Conservation (phyloP, 2,888 invertebrate species). For the Germaria angustata region DNA sequence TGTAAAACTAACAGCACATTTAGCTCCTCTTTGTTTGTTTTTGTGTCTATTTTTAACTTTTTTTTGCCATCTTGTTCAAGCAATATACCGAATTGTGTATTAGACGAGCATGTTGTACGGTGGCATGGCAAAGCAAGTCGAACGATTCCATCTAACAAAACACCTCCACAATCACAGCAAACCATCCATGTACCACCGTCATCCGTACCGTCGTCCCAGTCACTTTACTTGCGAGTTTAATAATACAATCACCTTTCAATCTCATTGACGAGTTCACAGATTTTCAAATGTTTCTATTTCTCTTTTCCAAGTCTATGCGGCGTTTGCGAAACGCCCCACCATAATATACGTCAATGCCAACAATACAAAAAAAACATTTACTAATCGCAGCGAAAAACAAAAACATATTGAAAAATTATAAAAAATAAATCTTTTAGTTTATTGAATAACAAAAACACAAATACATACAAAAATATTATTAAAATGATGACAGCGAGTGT, state of each 20-base stretch:
- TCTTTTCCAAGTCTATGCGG: slow-evolving; percentile 7
- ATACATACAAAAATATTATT: slow-evolving; percentile 1
- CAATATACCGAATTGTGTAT: slow-evolving; percentile 33
- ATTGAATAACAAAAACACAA: slow-evolving; percentile 1
- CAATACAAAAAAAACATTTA: no score
- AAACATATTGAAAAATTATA: slow-evolving; percentile 48
- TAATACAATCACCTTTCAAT: slow-evolving; percentile 57
- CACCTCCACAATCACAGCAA: slow-evolving; percentile 44
- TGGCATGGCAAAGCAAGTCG: background rate
- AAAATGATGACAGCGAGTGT: slow-evolving; percentile 56
- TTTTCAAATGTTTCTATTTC: slow-evolving; percentile 11
- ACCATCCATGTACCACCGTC: slow-evolving; percentile 10
- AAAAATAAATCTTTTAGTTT: slow-evolving; percentile 35
- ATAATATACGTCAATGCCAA: slow-evolving; percentile 69
- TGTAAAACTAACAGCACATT: slow-evolving; percentile 39
- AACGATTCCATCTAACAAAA: slow-evolving; percentile 41
- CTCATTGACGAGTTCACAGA: slow-evolving; percentile 59
- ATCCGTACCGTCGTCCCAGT: slow-evolving; percentile 2
- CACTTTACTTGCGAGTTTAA: slow-evolving; percentile 11
- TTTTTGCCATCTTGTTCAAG: slow-evolving; percentile 26
- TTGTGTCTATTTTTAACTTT: no score
- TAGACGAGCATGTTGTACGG: slow-evolving; percentile 11
- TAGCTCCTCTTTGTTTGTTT: slow-evolving; percentile 23
- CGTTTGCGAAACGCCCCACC: slow-evolving; percentile 68
- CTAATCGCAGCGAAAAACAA: slow-evolving; percentile 37